Evolutionary conservation across 2,797 vertebrate genomes (phyloP).

Genomic region (Argentina silus): DNA sequence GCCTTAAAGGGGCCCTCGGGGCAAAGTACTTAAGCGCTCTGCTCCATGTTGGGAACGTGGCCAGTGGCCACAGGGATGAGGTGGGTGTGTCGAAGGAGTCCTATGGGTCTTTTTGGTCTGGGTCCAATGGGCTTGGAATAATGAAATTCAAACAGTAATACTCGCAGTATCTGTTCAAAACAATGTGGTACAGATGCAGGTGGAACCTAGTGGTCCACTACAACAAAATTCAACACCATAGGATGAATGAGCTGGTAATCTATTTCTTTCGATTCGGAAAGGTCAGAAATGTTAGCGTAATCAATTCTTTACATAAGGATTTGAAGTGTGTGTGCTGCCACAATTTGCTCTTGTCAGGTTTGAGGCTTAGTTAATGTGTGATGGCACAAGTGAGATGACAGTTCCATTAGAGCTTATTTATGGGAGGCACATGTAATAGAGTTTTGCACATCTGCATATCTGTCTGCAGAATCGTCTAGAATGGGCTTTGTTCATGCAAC

Average conservation of each 20-base stretch:
- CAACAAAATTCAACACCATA: too few species aligned
- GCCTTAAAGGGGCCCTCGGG: slow-evolving; percentile 44
- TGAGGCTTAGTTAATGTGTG: slow-evolving; percentile 60
- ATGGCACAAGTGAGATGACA: slow-evolving; percentile 58
- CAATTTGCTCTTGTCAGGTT: slow-evolving; percentile 28
- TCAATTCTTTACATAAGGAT: too few species aligned
- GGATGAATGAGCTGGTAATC: too few species aligned
- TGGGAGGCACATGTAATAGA: slow-evolving; percentile 67
- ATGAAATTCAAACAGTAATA: too few species aligned
- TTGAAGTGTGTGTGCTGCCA: neutral
- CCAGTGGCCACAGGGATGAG: slow-evolving; percentile 14
- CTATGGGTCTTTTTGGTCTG: too few species aligned
- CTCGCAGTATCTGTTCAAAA: too few species aligned
- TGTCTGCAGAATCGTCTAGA: slow-evolving; percentile 57
- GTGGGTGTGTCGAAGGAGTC: neutral
- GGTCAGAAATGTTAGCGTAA: too few species aligned
- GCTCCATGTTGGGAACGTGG: neutral
- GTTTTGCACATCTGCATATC: slow-evolving; percentile 62
- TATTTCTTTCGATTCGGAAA: too few species aligned
- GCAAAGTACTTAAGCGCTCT: slow-evolving; percentile 4
- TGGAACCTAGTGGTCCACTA: too few species aligned
- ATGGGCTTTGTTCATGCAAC: slow-evolving; percentile 59
- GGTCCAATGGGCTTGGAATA: too few species aligned
- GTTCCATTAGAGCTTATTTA: slow-evolving; percentile 75
- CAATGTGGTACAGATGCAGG: too few species aligned